Conservation (phyloP, 2,888 invertebrate genomes). For the Watsonalla binaria region DNA sequence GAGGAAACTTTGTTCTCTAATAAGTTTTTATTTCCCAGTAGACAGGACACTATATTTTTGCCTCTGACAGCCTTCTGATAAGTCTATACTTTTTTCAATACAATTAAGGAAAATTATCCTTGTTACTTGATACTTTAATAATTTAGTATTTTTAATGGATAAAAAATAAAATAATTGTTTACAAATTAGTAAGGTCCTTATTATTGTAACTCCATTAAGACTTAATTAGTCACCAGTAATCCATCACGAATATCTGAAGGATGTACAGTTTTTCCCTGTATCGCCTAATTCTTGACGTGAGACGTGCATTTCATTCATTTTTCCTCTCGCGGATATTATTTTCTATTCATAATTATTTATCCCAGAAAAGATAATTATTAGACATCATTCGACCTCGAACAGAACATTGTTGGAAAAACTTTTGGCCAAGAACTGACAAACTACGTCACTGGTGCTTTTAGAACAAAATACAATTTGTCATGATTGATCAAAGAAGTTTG, state of each 20-base stretch:
- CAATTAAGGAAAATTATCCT: too few species aligned
- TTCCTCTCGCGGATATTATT: not conserved
- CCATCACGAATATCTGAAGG: not conserved
- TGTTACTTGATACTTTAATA: too few species aligned
- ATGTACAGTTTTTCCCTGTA: too few species aligned
- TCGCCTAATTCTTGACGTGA: too few species aligned
- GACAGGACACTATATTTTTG: not conserved
- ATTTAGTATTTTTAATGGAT: too few species aligned
- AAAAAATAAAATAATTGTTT: not conserved
- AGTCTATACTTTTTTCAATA: too few species aligned
- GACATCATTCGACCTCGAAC: constrained; percentile 41
- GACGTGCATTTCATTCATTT: not conserved
- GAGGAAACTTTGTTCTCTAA: constrained; percentile 6
- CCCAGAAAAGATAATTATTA: constrained; percentile 21
- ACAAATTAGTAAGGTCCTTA: not conserved
- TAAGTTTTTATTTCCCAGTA: not conserved
- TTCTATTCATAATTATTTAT: not conserved
- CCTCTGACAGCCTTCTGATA: not conserved
- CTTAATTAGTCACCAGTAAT: not conserved
- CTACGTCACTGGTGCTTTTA: constrained; percentile 55
- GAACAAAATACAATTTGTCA: constrained; percentile 73
- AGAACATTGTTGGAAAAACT: too few species aligned
- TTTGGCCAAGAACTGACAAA: constrained; percentile 59
- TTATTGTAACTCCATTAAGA: not conserved
- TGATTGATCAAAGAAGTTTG: constrained; percentile 73